Evolutionary conservation across 2,113 vertebrate species (phyloP).

Genomic region (Mirounga angustirostris): DNA sequence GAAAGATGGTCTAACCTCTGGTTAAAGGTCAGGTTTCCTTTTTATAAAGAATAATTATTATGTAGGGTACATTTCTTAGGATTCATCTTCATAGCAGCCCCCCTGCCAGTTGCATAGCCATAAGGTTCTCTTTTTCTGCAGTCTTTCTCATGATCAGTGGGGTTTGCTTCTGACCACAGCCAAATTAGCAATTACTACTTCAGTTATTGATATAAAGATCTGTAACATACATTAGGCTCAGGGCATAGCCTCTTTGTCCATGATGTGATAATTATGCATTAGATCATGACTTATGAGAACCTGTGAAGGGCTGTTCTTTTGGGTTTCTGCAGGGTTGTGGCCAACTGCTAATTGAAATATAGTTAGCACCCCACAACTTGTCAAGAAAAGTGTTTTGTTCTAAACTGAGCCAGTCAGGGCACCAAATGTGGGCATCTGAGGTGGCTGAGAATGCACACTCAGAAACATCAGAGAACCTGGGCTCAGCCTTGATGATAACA

Average conservation of each 20-base stretch:
- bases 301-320: neutral
- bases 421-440: constrained; percentile 55
- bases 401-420: constrained; percentile 34
- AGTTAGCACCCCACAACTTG: constrained; percentile 47
- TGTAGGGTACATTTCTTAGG: neutral
- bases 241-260: neutral
- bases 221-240: neutral
- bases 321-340: neutral
- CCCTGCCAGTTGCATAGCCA: neutral
- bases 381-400: constrained; percentile 45
- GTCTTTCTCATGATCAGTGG: neutral
- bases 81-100: neutral
- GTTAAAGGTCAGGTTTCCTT: neutral
- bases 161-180: neutral
- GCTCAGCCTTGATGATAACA: constrained; percentile 51
- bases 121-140: neutral
- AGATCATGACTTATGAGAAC: neutral
- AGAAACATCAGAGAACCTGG: constrained; percentile 70
- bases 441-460: constrained; percentile 65
- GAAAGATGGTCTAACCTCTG: neutral
- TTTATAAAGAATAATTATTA: neutral
- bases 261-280: neutral
- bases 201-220: neutral
- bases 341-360: constrained; percentile 28
- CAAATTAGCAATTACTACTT: neutral